Conservation (phyloP, 2,888 invertebrate genomes). For the Globia sparganii region DNA sequence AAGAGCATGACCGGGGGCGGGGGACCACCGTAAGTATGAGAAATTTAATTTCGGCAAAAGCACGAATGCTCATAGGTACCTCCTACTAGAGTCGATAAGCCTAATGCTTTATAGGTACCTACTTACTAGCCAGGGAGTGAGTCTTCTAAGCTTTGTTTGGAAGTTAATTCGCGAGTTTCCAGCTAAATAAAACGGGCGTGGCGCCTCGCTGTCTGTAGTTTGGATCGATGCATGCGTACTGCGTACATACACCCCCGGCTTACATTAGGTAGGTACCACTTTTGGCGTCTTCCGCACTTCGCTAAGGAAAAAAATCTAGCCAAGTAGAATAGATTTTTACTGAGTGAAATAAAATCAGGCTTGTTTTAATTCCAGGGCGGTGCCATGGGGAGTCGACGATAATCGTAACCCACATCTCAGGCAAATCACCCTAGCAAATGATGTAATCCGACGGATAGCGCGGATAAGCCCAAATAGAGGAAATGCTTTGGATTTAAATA, state of each 20-base stretch:
- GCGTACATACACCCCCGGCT: conserved; percentile 46
- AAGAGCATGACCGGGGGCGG: background rate
- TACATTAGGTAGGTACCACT: conserved; percentile 20
- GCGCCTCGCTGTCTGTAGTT: conserved; percentile 60
- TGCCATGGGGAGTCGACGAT: background rate
- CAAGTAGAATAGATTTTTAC: background rate
- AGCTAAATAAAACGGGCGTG: conserved; percentile 54
- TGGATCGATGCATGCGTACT: conserved; percentile 58
- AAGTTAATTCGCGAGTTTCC: conserved; percentile 27
- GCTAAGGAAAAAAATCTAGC: conserved; percentile 4
- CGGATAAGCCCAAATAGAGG: conserved; percentile 19
- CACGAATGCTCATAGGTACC: background rate
- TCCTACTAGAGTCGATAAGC: background rate
- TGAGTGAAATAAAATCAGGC: background rate
- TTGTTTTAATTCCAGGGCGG: conserved; percentile 13
- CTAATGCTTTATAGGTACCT: background rate
- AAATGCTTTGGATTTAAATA: conserved; percentile 23
- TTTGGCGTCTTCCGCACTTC: conserved; percentile 13
- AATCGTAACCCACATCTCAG: conserved; percentile 29
- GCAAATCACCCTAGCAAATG: conserved; percentile 38
- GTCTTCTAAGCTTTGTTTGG: conserved; percentile 27
- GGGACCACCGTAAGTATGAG: background rate
- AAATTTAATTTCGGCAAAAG: background rate
- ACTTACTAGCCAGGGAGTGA: background rate
- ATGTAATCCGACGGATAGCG: conserved; percentile 39